Evolutionary conservation across 2,113 vertebrate species (phyloP).

Genomic region (Corythoichthys haematopterus): DNA sequence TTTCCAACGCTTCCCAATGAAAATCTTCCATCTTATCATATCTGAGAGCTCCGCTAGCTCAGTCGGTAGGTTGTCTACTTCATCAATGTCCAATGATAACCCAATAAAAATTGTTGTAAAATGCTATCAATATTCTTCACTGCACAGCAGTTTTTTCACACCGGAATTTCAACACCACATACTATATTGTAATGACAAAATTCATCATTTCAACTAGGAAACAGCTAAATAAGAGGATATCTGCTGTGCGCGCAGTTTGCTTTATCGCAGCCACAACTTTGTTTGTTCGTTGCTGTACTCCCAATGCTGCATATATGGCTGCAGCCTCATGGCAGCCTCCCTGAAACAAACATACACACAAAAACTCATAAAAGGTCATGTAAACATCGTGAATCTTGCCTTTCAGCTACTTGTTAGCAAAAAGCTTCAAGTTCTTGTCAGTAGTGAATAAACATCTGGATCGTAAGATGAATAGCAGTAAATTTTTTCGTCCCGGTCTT

Average conservation of each 20-base stretch:
- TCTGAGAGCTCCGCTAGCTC: no score
- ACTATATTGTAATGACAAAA: not conserved
- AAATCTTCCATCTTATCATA: not conserved
- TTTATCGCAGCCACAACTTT: conserved; percentile 17
- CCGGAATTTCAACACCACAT: not conserved
- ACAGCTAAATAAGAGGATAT: not conserved
- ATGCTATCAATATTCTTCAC: not conserved
- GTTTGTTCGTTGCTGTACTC: conserved; percentile 67
- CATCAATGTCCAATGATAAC: not conserved
- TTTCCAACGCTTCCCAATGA: not conserved
- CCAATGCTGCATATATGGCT: conserved; percentile 54
- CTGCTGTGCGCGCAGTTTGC: conserved; percentile 1
- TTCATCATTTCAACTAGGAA: not conserved
- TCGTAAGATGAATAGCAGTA: not conserved
- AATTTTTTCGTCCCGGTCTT: conserved; percentile 24
- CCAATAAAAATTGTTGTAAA: no score
- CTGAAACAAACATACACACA: conserved; percentile 50
- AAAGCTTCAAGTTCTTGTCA: not conserved
- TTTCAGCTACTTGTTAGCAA: not conserved
- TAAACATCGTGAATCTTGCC: not conserved
- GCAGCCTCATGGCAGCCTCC: conserved; percentile 67
- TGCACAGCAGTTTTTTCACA: not conserved
- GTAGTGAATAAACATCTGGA: not conserved
- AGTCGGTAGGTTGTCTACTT: not conserved
- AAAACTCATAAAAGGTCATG: not conserved